These are phyloP conservation scores for Lasioglossum lativentre DNA, from an alignment of 2,888 invertebrate genomes.

Conservation along the genomic window DNA sequence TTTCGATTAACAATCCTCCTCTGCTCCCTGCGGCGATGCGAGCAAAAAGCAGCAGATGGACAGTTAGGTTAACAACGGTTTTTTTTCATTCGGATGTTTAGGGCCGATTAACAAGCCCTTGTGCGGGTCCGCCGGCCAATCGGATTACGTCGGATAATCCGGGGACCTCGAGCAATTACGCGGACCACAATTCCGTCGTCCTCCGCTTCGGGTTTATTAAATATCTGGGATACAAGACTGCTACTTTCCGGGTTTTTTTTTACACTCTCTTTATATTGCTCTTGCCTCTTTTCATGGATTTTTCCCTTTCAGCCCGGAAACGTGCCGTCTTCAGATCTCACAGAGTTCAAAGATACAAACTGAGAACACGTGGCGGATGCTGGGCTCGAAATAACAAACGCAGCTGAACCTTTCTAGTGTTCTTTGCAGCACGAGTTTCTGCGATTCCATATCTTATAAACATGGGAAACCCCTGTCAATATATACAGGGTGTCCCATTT, in stretches of 20 bases:
- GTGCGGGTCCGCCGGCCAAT: constrained; percentile 20
- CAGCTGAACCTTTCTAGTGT: neutral
- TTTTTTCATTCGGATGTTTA: neutral
- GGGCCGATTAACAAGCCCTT: constrained; percentile 17
- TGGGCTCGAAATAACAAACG: neutral
- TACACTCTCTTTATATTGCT: neutral
- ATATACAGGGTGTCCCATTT: neutral
- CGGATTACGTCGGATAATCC: constrained; percentile 43
- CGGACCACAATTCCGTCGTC: constrained; percentile 30
- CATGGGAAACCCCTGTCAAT: neutral
- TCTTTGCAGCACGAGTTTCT: neutral
- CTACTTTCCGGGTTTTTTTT: neutral
- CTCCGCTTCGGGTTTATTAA: constrained; percentile 46
- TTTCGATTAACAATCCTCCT: neutral
- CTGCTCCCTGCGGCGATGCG: too few species aligned
- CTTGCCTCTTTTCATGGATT: neutral
- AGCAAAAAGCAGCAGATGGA: neutral
- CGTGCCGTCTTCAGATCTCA: neutral
- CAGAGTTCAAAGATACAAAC: neutral
- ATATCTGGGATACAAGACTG: constrained; percentile 22
- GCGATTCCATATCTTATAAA: neutral
- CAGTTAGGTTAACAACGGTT: constrained; percentile 1
- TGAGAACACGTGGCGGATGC: neutral
- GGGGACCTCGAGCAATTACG: constrained; percentile 45
- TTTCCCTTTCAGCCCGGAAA: neutral